These are phyloP conservation scores for Zosterops pallidus DNA, from an alignment of 2,113 vertebrate species.

Conservation along the genomic window DNA sequence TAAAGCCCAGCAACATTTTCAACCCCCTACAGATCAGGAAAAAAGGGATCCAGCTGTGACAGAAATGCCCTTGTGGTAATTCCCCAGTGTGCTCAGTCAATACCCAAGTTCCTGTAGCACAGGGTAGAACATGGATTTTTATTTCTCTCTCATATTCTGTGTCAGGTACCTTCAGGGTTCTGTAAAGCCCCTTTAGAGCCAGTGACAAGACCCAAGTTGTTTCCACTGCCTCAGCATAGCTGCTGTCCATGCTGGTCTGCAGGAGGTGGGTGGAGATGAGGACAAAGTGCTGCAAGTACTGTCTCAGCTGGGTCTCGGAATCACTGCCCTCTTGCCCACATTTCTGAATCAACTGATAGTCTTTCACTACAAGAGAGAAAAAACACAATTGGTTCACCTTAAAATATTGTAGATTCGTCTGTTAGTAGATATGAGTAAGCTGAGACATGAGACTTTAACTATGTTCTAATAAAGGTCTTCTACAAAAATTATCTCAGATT, in stretches of 20 bases:
- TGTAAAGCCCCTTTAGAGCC: constrained; percentile 93
- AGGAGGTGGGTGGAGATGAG: constrained; percentile 89
- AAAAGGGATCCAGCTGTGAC: neutral
- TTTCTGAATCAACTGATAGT: constrained; percentile 90
- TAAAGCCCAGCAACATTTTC: neutral
- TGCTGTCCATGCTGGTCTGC: constrained; percentile 83
- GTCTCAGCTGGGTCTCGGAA: constrained; percentile 77
- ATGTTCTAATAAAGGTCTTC: neutral
- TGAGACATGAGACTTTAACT: neutral
- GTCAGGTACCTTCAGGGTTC: constrained; percentile 85
- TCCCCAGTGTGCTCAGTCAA: neutral
- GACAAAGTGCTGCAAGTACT: constrained; percentile 89
- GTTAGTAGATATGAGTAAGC: neutral
- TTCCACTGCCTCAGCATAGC: constrained; percentile 87
- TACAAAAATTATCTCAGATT: neutral
- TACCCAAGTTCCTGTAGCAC: neutral
- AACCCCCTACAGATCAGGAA: neutral
- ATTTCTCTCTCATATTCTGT: fast-evolving
- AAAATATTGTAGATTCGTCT: neutral
- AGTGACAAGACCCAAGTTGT: constrained; percentile 94
- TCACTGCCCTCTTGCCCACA: constrained; percentile 68
- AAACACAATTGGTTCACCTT: neutral
- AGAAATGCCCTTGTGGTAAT: neutral
- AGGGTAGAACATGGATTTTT: neutral
- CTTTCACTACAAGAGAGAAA: constrained; percentile 82